phyloP scores from a whole-genome alignment of 2,797 vertebrate species.

The Phalanger gymnotis region DNA sequence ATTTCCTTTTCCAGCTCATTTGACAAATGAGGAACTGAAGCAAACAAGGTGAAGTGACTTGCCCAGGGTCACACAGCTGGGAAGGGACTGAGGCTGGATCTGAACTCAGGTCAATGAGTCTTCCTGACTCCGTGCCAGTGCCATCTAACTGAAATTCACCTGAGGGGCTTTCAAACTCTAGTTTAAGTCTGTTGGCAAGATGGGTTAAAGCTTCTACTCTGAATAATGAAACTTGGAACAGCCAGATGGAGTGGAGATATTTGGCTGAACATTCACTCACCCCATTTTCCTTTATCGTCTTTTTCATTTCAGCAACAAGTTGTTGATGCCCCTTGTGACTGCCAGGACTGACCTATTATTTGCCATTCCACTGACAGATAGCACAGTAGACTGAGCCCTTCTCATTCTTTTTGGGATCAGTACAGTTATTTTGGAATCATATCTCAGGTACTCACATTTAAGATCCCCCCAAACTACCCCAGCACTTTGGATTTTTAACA shows the following conservation, averaged over 20 bases:
- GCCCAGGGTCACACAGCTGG: not conserved
- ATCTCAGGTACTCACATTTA: not conserved
- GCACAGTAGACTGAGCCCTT: not conserved
- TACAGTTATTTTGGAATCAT: no score
- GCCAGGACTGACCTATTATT: not conserved
- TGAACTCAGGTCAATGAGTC: not conserved
- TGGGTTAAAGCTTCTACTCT: not conserved
- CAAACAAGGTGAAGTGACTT: not conserved
- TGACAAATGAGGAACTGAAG: not conserved
- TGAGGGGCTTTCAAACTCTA: not conserved
- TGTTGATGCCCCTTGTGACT: not conserved
- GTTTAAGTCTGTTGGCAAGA: not conserved
- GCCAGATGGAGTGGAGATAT: not conserved
- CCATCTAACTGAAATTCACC: not conserved
- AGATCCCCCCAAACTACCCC: not conserved
- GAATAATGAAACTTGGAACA: not conserved
- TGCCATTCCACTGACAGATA: not conserved
- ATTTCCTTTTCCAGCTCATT: not conserved
- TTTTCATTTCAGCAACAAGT: not conserved
- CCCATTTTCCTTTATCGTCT: not conserved
- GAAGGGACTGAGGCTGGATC: not conserved
- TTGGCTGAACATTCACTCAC: not conserved
- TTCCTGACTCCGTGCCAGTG: not conserved
- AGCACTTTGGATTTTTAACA: not conserved
- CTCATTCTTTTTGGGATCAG: not conserved